Evolutionary conservation across 2,888 invertebrate genomes (phyloP).

Genomic region (Anorthoa munda): DNA sequence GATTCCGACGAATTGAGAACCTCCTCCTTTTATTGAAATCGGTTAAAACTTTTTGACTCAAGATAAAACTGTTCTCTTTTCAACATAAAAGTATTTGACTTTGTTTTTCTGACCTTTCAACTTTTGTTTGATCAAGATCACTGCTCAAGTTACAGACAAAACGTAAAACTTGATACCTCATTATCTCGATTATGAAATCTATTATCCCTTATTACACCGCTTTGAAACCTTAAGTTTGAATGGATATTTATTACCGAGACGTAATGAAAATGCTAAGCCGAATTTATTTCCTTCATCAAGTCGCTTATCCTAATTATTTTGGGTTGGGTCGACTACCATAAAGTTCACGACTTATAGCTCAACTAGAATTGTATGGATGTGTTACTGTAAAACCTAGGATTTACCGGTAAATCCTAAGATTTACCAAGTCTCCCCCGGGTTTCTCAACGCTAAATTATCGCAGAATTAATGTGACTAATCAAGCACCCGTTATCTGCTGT

Average conservation of each 20-base stretch:
- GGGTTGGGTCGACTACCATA: conserved; percentile 16
- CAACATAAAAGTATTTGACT: not conserved
- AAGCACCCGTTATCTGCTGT: too few species aligned
- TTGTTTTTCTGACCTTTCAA: not conserved
- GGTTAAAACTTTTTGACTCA: too few species aligned
- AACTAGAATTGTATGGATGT: too few species aligned
- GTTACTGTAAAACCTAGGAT: too few species aligned
- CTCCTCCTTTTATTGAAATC: too few species aligned
- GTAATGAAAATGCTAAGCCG: conserved; percentile 28
- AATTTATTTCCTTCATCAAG: conserved; percentile 44
- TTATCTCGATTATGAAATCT: conserved; percentile 30
- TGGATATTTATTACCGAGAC: conserved; percentile 32
- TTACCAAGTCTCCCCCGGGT: too few species aligned
- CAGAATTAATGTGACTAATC: too few species aligned
- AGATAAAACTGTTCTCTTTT: not conserved
- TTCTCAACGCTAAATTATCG: too few species aligned
- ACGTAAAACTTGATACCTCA: conserved; percentile 7
- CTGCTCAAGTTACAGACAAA: not conserved
- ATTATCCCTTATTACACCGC: not conserved
- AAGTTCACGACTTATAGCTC: conserved; percentile 17
- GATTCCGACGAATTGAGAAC: too few species aligned
- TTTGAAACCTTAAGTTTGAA: conserved; percentile 22
- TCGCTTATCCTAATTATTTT: conserved; percentile 28
- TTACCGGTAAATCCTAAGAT: too few species aligned
- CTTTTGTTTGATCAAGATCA: too few species aligned